Base-by-base conservation (phyloP, 2,113 vertebrate species). In the Anhinga rufa region DNA sequence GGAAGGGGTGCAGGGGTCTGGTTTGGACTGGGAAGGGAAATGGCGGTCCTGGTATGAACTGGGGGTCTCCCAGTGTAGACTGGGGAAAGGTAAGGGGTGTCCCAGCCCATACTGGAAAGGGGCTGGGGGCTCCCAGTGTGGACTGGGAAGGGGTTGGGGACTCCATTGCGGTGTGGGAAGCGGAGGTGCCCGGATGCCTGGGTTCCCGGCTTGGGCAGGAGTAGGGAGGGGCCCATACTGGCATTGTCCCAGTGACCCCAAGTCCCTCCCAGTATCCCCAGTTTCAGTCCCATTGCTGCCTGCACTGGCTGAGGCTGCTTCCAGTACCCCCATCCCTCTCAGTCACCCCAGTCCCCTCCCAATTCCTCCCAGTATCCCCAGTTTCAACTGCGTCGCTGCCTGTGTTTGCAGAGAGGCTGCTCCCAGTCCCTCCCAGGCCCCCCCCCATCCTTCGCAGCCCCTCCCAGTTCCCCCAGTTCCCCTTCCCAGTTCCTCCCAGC, bases 281-380 rank as follows among this genome's bases (percentile, higher is more conserved):
- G 40, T 66, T 58, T 48, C 16, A 21, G 28, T 28, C n/a, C 29
- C 18, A 2, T 60, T 2, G 4, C n/a, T 76, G 61, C 31, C n/a
- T 54, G 48, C 13, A 1, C 10, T 64, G 48, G 16, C 82, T 9
- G 17, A 46, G 42, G 52, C 48, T 52, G 29, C 24, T 36, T 34
- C 51, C 29, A 26, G 28, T 40, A 4, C 31, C 42, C 20, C 6
- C 38, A 14, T 20, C 20, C 29, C 52, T 49, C 34, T 34, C 48
- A 12, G 18, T 21, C 14, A 14, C 58, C 58, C 0, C 99, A 99
- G 3, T 99, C 12, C 19, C 46, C 18, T 46, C 64, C 29, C 19
- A 16, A 8, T 14, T 14, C 29, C 52, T 49, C 34, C 49, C 48
- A 12, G n/a, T 21, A 29, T 24, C 31, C 25, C 19, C n/a, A 31